Evolutionary conservation across 2,113 vertebrate species (phyloP).

Genomic region (Erythrolamprus reginae): DNA sequence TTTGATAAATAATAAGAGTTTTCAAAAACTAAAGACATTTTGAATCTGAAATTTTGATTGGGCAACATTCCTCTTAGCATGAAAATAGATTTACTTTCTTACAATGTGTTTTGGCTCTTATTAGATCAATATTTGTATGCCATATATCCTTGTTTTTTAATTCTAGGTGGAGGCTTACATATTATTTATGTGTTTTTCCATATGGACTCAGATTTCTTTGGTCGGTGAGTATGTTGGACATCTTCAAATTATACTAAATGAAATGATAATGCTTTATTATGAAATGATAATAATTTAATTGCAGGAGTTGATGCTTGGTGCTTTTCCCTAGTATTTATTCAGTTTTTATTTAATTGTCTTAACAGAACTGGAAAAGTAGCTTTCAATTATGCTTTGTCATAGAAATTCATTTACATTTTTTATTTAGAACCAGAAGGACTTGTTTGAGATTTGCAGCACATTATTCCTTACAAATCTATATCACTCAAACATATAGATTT

Average conservation of each 20-base stretch:
- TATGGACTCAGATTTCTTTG: constrained; percentile 90
- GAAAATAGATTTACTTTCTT: background rate
- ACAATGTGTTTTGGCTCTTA: background rate
- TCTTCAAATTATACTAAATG: background rate
- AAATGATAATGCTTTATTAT: background rate
- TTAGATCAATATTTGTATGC: background rate
- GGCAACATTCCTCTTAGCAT: background rate
- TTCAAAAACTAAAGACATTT: background rate
- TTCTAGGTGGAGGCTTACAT: constrained; percentile 94
- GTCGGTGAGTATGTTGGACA: constrained; percentile 79
- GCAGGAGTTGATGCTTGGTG: background rate
- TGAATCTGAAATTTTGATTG: background rate
- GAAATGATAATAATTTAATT: background rate
- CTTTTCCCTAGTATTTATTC: background rate
- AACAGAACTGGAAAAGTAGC: background rate
- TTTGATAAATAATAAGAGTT: background rate
- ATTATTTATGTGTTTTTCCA: constrained; percentile 90
- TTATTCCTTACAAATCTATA: background rate
- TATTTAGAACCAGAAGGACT: background rate
- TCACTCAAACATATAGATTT: background rate
- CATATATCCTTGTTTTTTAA: constrained; percentile 28
- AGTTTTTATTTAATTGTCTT: background rate
- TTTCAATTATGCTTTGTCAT: background rate
- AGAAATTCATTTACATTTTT: background rate
- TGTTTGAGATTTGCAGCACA: background rate